These are phyloP conservation scores for Alentia gelatinosa DNA, from an alignment of 2,888 invertebrate genomes.

Conservation along the genomic window DNA sequence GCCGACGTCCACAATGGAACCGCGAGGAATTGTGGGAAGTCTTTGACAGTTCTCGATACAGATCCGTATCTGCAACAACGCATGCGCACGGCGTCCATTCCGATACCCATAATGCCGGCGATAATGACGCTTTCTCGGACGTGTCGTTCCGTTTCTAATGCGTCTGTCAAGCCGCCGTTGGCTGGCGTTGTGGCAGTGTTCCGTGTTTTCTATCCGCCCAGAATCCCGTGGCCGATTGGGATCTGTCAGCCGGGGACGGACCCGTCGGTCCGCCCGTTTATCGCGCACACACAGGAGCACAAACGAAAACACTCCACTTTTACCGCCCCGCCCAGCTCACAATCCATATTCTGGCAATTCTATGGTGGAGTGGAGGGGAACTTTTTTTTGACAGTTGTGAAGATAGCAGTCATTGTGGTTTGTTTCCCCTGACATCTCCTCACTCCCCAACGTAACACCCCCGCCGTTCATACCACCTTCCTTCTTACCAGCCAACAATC, in stretches of 20 bases:
- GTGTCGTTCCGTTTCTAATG: slow-evolving; percentile 36
- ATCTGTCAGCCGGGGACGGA: neutral
- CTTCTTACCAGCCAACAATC: too few relatives aligned
- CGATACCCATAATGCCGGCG: slow-evolving; percentile 13
- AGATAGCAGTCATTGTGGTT: neutral
- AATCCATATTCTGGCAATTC: slow-evolving; percentile 3
- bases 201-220: neutral
- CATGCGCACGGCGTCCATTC: neutral
- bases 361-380: neutral
- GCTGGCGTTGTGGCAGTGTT: neutral
- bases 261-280: neutral
- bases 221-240: neutral
- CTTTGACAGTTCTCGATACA: slow-evolving; percentile 32
- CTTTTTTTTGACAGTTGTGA: slow-evolving; percentile 1
- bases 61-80: slow-evolving; percentile 30
- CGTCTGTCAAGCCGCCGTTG: neutral
- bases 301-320: neutral
- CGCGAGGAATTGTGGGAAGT: neutral
- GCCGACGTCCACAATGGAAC: neutral
- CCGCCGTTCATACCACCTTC: too few relatives aligned
- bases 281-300: neutral
- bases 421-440: too few relatives aligned
- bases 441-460: neutral
- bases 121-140: slow-evolving; percentile 24
- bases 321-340: neutral